Conservation (phyloP, 2,113 vertebrate genomes). For the Cavia porcellus region DNA sequence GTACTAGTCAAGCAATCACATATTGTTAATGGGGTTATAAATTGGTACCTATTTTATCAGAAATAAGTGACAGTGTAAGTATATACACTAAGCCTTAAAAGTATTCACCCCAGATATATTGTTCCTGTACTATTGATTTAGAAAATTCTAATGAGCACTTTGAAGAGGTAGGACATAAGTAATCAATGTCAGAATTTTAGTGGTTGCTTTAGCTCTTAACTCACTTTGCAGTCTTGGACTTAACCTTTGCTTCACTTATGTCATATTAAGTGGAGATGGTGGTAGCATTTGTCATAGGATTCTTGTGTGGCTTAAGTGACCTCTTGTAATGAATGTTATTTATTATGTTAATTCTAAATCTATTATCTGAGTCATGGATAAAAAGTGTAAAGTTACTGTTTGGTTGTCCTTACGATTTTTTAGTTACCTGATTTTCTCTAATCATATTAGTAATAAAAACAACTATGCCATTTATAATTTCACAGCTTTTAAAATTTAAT, state of each 20-base stretch:
- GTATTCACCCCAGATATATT: neutral
- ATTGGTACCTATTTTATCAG: neutral
- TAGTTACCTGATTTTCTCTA: neutral
- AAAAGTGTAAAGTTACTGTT: neutral
- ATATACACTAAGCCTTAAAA: neutral
- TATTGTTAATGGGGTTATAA: neutral
- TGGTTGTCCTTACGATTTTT: neutral
- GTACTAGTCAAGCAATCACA: neutral
- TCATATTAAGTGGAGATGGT: neutral
- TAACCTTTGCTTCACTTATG: neutral
- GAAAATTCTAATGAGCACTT: neutral
- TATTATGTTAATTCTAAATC: neutral
- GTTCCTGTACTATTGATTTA: neutral
- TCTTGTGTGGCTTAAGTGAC: neutral
- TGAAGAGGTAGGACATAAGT: neutral
- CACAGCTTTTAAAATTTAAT: neutral
- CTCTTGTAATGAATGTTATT: neutral
- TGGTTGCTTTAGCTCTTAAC: neutral
- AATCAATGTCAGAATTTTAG: neutral
- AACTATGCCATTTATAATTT: neutral
- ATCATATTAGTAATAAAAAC: neutral
- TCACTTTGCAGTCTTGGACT: neutral
- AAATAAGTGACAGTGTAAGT: conserved; percentile 8
- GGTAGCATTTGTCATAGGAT: neutral
- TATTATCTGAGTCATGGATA: neutral